A percentile compares a stretch with the other conserved stretches of the same genome.
These are phyloP conservation scores for Malurus cyaneus DNA, from an alignment of 2,113 vertebrate genomes.

Conservation along the genomic window DNA sequence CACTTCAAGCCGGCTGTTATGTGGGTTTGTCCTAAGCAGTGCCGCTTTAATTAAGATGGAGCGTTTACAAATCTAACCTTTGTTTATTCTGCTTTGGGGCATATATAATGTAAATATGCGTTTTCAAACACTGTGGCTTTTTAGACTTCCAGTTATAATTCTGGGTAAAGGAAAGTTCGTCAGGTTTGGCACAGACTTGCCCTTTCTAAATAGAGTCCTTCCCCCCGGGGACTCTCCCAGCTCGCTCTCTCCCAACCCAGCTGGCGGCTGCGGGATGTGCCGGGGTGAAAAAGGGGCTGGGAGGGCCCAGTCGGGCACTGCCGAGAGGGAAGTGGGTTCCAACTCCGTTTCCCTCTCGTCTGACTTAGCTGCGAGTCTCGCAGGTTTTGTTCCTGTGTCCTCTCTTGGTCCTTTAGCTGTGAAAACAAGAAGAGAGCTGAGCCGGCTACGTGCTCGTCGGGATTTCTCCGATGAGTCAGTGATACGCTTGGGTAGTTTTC, in stretches of 20 bases:
- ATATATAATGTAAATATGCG: slow-evolving; percentile 44
- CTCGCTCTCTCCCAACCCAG: background rate
- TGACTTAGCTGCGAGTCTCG: background rate
- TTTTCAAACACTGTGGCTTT: slow-evolving; percentile 51
- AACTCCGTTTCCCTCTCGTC: background rate
- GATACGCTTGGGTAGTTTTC: slow-evolving; percentile 37
- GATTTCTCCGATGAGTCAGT: slow-evolving; percentile 55
- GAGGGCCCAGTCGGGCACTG: background rate
- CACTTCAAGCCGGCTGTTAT: slow-evolving; percentile 21
- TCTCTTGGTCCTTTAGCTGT: background rate
- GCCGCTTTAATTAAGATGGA: slow-evolving; percentile 29
- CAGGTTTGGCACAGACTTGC: slow-evolving; percentile 26
- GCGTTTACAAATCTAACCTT: slow-evolving; percentile 50
- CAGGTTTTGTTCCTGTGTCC: background rate
- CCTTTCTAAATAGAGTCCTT: background rate
- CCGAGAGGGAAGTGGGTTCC: background rate
- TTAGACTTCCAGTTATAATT: slow-evolving; percentile 45
- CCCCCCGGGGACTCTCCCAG: background rate
- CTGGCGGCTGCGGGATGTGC: background rate
- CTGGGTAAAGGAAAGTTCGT: slow-evolving; percentile 9
- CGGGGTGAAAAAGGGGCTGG: background rate
- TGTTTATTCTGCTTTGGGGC: slow-evolving; percentile 61
- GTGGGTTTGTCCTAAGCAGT: slow-evolving; percentile 24
- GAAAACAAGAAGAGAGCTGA: background rate
- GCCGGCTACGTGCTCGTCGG: background rate